These are phyloP conservation scores for Anguilla pacifica DNA, from an alignment of 2,797 vertebrate genomes.

Conservation along the genomic window DNA sequence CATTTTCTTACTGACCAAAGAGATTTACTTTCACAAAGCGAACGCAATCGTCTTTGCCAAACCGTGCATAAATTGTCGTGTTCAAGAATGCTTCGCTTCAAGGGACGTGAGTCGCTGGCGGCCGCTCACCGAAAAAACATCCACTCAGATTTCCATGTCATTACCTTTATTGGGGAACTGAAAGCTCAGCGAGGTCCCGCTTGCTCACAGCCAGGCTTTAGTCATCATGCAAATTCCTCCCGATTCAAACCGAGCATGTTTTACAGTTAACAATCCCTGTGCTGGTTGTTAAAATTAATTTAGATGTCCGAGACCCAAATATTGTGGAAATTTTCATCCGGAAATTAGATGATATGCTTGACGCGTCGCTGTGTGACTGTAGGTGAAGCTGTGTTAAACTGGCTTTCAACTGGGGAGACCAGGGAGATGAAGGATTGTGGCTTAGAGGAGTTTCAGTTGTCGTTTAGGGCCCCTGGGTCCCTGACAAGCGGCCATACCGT, in stretches of 20 bases:
- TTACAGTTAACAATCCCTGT: neutral
- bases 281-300: neutral
- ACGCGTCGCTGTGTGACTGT: neutral
- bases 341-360: neutral
- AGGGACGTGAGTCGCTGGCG: neutral
- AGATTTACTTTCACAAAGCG: neutral
- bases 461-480: conserved; percentile 2
- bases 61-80: neutral
- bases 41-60: neutral
- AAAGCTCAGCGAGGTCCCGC: neutral
- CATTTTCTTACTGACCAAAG: neutral
- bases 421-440: neutral
- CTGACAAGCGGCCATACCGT: neutral
- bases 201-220: neutral
- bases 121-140: neutral
- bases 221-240: neutral
- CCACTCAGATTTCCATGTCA: conserved; percentile 13
- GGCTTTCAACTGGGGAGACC: conserved; percentile 26
- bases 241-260: neutral
- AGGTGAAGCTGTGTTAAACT: neutral
- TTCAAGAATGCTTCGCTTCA: neutral
- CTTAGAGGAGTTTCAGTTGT: conserved; percentile 2
- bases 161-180: conserved; percentile 1
- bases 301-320: neutral
- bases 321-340: neutral